Evolutionary conservation across 2,888 invertebrate species (phyloP).

Genomic region (Amphimallon solstitiale): DNA sequence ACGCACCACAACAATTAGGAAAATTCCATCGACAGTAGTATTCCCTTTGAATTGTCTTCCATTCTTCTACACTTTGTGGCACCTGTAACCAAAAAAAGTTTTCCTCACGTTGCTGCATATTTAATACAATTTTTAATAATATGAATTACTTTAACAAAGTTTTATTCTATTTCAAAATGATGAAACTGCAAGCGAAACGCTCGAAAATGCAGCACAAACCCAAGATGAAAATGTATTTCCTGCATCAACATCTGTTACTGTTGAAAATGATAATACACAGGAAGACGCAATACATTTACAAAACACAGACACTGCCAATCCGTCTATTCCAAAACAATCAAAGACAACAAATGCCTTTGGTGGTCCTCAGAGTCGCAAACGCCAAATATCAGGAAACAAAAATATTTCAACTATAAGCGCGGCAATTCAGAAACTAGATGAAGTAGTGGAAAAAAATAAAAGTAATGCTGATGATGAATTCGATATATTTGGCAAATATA

Average conservation of each 20-base stretch:
- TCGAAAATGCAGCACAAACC: not conserved
- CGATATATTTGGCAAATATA: constrained; percentile 39
- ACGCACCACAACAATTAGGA: constrained; percentile 13
- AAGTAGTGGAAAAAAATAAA: constrained; percentile 40
- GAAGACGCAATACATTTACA: constrained; percentile 32
- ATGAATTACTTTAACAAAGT: constrained; percentile 24
- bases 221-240: constrained; percentile 35
- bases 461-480: constrained; percentile 39
- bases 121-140: constrained; percentile 16
- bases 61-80: constrained; percentile 35
- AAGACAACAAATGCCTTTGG: constrained; percentile 38
- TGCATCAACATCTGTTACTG: constrained; percentile 35
- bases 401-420: constrained; percentile 42
- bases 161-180: too few species aligned
- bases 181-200: constrained; percentile 26
- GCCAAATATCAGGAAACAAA: too few species aligned
- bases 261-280: constrained; percentile 23
- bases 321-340: constrained; percentile 38
- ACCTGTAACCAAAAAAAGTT: constrained; percentile 34
- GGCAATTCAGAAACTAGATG: constrained; percentile 42
- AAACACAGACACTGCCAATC: constrained; percentile 38
- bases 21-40: constrained; percentile 27
- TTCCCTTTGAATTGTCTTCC: constrained; percentile 26
- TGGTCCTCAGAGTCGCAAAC: constrained; percentile 40
- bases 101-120: constrained; percentile 10